Evolutionary conservation across 64 coral and sea anemone genomes (phyloP).

Genomic region (Hydrozoanthus tunicans): DNA sequence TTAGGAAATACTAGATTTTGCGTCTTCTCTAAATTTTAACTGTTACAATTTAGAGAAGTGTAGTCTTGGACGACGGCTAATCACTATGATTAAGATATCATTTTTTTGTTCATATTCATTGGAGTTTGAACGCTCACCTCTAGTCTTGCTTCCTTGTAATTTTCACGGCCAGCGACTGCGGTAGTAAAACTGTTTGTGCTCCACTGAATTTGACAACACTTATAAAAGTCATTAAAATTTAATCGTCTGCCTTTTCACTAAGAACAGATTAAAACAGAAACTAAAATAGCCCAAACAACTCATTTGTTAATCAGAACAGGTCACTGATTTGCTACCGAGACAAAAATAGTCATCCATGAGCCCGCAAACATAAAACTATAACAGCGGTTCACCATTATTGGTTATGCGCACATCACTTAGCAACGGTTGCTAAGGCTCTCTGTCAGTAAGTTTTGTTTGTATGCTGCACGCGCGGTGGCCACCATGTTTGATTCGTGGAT

Average conservation of each 20-base stretch:
- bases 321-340: neutral
- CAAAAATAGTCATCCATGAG: neutral
- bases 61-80: too few species aligned
- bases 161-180: neutral
- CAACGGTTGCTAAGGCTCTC: conserved; percentile 46
- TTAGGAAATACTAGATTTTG: neutral
- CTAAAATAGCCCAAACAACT: neutral
- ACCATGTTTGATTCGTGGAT: conserved; percentile 49
- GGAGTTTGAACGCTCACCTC: neutral
- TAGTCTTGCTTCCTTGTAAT: neutral
- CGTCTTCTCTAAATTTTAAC: neutral
- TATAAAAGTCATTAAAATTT: conserved; percentile 40
- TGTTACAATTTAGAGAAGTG: neutral
- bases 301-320: neutral
- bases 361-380: neutral
- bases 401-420: conserved; percentile 28
- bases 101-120: neutral
- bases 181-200: neutral
- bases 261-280: neutral
- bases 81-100: neutral
- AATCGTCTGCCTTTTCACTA: neutral
- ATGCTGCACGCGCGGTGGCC: conserved; percentile 39
- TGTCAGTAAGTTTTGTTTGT: neutral
- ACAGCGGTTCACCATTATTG: neutral
- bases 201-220: neutral